Evolutionary conservation across 2,797 vertebrate species (phyloP), one percentile per base, ranked within the genome.

Genomic region (Macrochelys suwanniensis): DNA sequence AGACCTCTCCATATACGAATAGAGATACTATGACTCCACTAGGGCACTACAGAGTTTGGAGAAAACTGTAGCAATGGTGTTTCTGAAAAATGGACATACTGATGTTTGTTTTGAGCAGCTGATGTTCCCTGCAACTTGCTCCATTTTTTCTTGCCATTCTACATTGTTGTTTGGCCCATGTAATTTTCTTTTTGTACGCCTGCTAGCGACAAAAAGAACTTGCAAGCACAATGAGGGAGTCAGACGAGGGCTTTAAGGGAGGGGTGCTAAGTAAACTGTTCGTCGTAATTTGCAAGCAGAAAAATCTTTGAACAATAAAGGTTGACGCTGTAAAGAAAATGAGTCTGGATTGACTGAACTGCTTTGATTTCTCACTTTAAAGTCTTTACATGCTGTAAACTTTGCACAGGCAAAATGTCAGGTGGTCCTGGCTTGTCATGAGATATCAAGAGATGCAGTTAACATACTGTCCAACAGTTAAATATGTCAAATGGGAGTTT

Each of bases 401-500:
- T 57, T 56, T 88, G 16, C 50, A 68, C 42, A 77, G 81, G 80
- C 15, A 80, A 79, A 42, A 54, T 4, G 0, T 51, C 28, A 80
- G 59, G n/a, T 1, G 16, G 49, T 89, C 65, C 28, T 28, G 82
- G 0, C 57, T 87, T 49, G 8, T 77, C 79, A 89, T 86, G n/a
- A 94, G 84, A 49, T 1, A 0, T 51, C 84, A 90, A 82, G 85
- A 82, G 50, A 5, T 81, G 19, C 7, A 9, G n/a, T 87, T 82
- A 47, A 68, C 80, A 28, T 84, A 5, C 83, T 87, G 11, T 28
- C 49, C 85, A 61, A 84, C 49, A 77, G 16, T 17, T 74, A 84
- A 49, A 8, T 4, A 9, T 92, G 49, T 85, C 87, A 87, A 92
- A 47, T 50, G 87, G 90, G 94, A 94, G 82, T 76, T 92, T 86